Evolutionary conservation across 2,113 vertebrate genomes (phyloP), one percentile per base, ranked within the genome.

Genomic region (Salvelinus sp.): DNA sequence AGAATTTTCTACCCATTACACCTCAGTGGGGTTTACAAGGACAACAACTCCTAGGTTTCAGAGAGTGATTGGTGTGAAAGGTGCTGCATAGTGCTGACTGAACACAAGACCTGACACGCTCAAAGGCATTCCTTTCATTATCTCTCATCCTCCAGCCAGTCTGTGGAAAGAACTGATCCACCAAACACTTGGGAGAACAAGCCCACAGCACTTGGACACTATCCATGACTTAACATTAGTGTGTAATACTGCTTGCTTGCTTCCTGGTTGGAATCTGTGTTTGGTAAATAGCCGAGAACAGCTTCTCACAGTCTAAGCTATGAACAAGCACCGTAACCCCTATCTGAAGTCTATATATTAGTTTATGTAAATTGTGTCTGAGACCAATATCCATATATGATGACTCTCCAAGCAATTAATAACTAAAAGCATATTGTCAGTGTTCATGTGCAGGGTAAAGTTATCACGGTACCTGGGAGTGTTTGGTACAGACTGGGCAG

Each of bases 381-480:
- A 44, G 38, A 44, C 10, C 38, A 9, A 44, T 10, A 44, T 44
- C 38, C 38, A 44, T 38, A 38, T 2, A 38, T 44, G 38, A 44
- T 10, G 9, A 44, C 38, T 44, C 9, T 44, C 38, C 38, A 44
- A 44, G 38, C 38, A 44, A 44, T 44, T 44, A 44, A 10, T 44
- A 44, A 44, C 7, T 44, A 44, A 44, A 44, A 44, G 9, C 38
- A 44, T 12, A 44, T 10, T 10, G 38, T 44, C 38, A 2, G 38
- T 44, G 38, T 44, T 44, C 38, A 44, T 10, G 38, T 54, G 50
- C 50, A 54, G 50, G 50, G 13, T 54, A 54, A 54, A 5, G 50
- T 13, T 54, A 62, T 7, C n/a, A 25, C 44, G 44, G 73, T 65
- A 94, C 93, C 93, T 94, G 67, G 91, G 88, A 3, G 91, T 94